Evolutionary conservation across 2,113 vertebrate genomes (phyloP).

Genomic region (Ginglymostoma cirratum): DNA sequence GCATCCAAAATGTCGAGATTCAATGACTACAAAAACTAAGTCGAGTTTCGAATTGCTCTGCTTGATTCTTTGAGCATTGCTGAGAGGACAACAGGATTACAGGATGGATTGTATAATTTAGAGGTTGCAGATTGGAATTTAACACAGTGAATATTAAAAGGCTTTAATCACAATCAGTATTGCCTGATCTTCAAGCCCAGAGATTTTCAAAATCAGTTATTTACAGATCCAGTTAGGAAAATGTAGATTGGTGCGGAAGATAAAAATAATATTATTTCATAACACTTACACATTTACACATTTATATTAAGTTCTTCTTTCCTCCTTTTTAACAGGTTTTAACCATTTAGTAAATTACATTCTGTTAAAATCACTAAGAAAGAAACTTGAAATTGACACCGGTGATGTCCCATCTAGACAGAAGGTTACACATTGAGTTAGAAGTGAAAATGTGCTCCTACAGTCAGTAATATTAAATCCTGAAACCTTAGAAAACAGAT

Average conservation of each 20-base stretch:
- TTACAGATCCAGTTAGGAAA: background rate
- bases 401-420: background rate
- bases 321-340: background rate
- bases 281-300: background rate
- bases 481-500: background rate
- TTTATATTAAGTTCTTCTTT: background rate
- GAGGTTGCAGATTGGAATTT: background rate
- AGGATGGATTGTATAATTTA: background rate
- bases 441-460: background rate
- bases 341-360: background rate
- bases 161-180: background rate
- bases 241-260: background rate
- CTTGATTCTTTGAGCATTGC: background rate
- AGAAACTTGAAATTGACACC: background rate
- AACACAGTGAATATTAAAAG: background rate
- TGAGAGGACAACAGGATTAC: background rate
- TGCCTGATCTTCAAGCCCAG: background rate
- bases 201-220: background rate
- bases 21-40: background rate
- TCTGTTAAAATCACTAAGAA: background rate
- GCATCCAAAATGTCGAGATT: too few relatives aligned
- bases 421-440: background rate
- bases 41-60: background rate
- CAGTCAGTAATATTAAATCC: background rate
- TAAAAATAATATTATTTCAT: background rate